Percentiles rank a stretch among this genome's conserved stretches.
Conservation (phyloP, 2,797 vertebrate species). For the Phoebastria nigripes region DNA sequence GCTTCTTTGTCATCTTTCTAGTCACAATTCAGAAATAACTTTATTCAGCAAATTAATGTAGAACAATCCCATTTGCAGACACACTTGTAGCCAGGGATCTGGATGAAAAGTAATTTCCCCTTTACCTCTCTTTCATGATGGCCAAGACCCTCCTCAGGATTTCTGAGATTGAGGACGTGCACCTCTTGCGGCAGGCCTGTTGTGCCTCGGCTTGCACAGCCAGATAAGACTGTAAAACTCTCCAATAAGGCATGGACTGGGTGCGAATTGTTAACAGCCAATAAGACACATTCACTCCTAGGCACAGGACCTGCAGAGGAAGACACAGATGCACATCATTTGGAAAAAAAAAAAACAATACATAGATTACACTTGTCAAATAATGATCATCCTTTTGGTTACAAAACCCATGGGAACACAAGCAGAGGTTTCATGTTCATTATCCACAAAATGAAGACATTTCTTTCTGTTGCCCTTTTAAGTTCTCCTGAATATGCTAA, state of each 20-base stretch:
- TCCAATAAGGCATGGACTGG: constrained; percentile 89
- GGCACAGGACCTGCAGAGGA: constrained; percentile 79
- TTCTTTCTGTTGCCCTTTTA: neutral
- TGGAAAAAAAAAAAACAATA: neutral
- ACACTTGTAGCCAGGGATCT: neutral
- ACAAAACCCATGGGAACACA: neutral
- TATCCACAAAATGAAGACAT: neutral
- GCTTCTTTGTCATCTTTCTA: neutral
- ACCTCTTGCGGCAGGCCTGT: constrained; percentile 85
- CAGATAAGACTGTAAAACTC: constrained; percentile 88
- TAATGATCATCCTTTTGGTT: neutral
- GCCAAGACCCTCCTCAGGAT: constrained; percentile 59
- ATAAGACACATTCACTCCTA: constrained; percentile 82
- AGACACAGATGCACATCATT: neutral
- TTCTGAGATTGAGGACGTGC: constrained; percentile 90
- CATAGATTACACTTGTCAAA: neutral
- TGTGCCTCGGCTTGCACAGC: constrained; percentile 93
- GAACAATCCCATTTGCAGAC: neutral
- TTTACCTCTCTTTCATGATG: constrained; percentile 73
- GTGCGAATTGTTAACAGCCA: constrained; percentile 83
- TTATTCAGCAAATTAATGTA: neutral
- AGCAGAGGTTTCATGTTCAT: neutral
- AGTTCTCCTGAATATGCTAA: neutral
- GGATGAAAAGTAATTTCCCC: neutral
- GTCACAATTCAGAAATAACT: neutral